Conservation (phyloP, 2,113 vertebrate species). For the Tonatia bakeri region DNA sequence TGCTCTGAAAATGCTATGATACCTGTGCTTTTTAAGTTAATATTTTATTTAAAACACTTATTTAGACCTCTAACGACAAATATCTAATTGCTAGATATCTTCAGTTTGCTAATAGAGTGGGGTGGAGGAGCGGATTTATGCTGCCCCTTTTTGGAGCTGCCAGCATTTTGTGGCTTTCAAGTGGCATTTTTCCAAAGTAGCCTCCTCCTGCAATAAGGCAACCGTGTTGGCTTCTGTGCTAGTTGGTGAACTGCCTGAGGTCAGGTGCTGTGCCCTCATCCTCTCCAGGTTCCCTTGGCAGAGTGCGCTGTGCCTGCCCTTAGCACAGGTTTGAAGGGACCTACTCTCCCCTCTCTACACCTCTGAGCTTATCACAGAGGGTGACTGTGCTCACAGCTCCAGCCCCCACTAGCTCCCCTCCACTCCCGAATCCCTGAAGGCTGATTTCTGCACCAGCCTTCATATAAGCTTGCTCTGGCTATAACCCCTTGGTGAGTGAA, state of each 20-base stretch:
- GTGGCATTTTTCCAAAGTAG: neutral
- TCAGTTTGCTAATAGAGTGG: neutral
- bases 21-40: neutral
- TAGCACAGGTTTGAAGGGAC: neutral
- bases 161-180: neutral
- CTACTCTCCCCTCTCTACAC: neutral
- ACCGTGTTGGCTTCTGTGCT: neutral
- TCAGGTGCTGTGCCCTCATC: neutral
- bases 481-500: neutral
- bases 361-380: neutral
- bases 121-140: neutral
- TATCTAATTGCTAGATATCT: neutral
- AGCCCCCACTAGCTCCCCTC: neutral
- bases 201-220: neutral
- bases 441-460: neutral
- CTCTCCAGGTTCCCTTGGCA: neutral
- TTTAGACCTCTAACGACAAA: neutral
- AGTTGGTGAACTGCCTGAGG: neutral
- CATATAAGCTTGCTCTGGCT: neutral
- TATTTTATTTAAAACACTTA: neutral
- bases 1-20: neutral
- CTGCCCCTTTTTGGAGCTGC: neutral
- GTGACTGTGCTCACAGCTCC: neutral
- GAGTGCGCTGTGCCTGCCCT: neutral
- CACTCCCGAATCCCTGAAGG: neutral